Base-by-base conservation (phyloP, 2,113 vertebrate genomes). In the Patagioenas fasciata region DNA sequence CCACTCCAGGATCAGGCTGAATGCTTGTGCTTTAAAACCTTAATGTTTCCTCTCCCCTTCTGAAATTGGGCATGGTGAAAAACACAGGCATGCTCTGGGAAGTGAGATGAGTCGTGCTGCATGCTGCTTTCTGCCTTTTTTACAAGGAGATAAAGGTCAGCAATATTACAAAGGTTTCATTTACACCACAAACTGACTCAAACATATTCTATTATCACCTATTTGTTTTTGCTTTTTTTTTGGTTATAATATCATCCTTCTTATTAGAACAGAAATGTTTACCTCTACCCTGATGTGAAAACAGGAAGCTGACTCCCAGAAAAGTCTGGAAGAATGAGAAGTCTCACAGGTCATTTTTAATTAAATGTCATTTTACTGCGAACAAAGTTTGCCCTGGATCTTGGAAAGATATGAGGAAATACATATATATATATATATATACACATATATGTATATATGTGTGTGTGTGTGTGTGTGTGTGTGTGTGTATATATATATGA, bases 141-240 rank as follows among this genome's bases (percentile, higher is more conserved):
- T 67, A 87, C 57, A 79, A 15, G 9, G 32, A 89, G 53, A 66
- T 62, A 85, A 89, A 96, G 69, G 61, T 91, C 77, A 91, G 53
- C 34, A 48, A 48, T 71, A 67, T 51, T 71, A n/a, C 2, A 1
- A 79, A 78, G 34, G 72, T 80, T 91, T 89, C 62, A 91, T 72
- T 81, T 60, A 60, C 29, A 29, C 61, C 34, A 40, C 44, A 93
- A 78, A 66, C 69, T 54, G 48, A 72, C 17, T 81, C 61, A 77
- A 44, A 86, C 4, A 1, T 58, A 31, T 34, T 74, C 53, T 47
- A 8, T 79, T 81, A 64, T 34, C 72, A 87, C 40, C n/a, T 38
- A 42, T 58, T 84, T 74, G 9, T 1, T 69, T 94, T 87, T 70
- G 21, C 11, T 94, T 70, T 81, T 70, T 81, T 74, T 31, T 83